Evolutionary conservation across 1,140 invertebrate genomes (phyloP).

Genomic region (Euura saliciscinereae): DNA sequence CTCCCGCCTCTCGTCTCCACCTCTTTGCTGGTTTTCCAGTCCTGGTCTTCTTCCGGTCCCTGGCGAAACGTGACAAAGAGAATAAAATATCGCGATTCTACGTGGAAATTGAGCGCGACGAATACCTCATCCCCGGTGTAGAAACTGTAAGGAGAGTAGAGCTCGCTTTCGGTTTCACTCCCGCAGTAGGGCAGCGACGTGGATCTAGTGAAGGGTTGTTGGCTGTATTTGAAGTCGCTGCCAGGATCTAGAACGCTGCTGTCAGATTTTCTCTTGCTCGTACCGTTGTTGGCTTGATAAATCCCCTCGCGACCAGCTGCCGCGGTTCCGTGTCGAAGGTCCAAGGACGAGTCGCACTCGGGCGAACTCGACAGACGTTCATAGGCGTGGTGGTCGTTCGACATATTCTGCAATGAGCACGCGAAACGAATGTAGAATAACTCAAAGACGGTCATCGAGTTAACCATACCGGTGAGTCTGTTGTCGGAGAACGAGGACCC

Average conservation of each 20-base stretch:
- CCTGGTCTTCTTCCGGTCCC: conserved; percentile 62
- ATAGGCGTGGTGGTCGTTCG: conserved; percentile 62
- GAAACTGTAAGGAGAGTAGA: conserved; percentile 80
- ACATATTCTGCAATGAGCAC: conserved; percentile 18
- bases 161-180: conserved; percentile 81
- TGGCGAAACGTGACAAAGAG: conserved; percentile 26
- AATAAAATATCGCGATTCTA: conserved; percentile 11
- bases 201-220: conserved; percentile 57
- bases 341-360: conserved; percentile 65
- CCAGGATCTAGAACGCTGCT: conserved; percentile 56
- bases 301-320: neutral
- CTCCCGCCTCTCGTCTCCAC: conserved; percentile 59
- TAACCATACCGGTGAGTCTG: conserved; percentile 43
- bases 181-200: conserved; percentile 78
- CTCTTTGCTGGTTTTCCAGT: conserved; percentile 54
- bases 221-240: conserved; percentile 53
- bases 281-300: conserved; percentile 5
- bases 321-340: conserved; percentile 42
- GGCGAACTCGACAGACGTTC: conserved; percentile 72
- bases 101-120: neutral
- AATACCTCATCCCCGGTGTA: conserved; percentile 61
- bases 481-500: conserved; percentile 32
- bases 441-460: neutral
- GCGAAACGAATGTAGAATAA: neutral
- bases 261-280: conserved; percentile 57